Conservation (phyloP, 2,888 invertebrate species). For the Drosophila niveifrons region DNA sequence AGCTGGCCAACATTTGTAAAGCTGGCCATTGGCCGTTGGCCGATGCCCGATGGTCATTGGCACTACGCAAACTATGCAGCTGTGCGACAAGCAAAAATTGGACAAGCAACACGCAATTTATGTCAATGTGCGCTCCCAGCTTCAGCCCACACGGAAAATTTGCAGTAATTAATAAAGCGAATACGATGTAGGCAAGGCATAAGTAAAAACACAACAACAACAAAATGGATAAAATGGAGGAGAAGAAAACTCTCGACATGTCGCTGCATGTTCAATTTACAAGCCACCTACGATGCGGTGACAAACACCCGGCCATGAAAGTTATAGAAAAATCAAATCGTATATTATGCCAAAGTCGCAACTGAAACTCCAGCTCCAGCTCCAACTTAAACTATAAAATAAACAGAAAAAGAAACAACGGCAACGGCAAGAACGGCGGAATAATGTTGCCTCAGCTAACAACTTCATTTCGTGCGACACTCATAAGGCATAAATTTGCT, state of each 20-base stretch:
- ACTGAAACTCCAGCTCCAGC: constrained; percentile 11
- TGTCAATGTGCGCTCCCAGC: constrained; percentile 78
- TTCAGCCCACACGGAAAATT: constrained; percentile 78
- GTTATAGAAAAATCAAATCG: constrained; percentile 81
- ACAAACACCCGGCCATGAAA: constrained; percentile 74
- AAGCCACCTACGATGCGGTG: constrained; percentile 77
- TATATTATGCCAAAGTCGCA: constrained; percentile 62
- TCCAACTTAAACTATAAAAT: constrained; percentile 5
- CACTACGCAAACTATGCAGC: constrained; percentile 64
- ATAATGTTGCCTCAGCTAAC: constrained; percentile 85
- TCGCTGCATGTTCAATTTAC: constrained; percentile 67
- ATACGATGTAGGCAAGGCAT: constrained; percentile 44
- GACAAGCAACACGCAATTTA: constrained; percentile 82
- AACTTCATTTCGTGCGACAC: constrained; percentile 84
- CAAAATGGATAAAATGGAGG: constrained; percentile 8
- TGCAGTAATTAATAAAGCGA: constrained; percentile 74
- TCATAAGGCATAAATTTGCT: constrained; percentile 84
- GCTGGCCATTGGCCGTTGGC: constrained; percentile 1
- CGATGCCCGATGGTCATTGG: neutral
- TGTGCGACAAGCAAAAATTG: constrained; percentile 82
- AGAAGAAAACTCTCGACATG: constrained; percentile 65
- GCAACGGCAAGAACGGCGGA: constrained; percentile 25
- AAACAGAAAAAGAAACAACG: constrained; percentile 1
- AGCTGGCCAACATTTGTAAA: constrained; percentile 82
- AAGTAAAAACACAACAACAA: neutral